Evolutionary conservation across 1,140 invertebrate species (phyloP), one percentile per base, ranked within the genome.

Genomic region (Rhyacophila brunnea): DNA sequence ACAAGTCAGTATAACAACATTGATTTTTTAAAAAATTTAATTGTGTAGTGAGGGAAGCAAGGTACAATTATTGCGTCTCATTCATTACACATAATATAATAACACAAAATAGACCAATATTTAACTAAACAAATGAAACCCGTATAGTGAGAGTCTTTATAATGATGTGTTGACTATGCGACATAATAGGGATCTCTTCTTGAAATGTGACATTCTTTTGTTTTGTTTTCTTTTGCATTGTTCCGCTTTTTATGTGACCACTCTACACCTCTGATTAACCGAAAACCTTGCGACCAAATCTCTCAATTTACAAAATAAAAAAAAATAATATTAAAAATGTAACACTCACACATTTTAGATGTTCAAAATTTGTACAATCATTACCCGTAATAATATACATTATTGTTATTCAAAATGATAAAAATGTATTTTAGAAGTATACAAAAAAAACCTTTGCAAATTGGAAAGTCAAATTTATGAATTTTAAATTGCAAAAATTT

Each of bases 341-440:
- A 62, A 63, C 46, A 46, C 46, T 56, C 52, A 46, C 56, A 63
- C 23, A 28, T 64, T 64, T 56, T 64, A 64, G 62, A 64, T 59
- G 62, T 64, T 64, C 62, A 64, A 64, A 63, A 51, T 64, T 59
- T 56, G 62, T 64, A 64, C 62, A 64, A 64, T 64, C 62, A 64
- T 64, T 64, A 64, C 43, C 60, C 50, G 55, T 63, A 58, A 58
- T 58, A 58, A 58, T 58, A 63, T 63, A 63, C 51, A 58, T 58
- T 63, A 58, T 54, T 58, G 60, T 62, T 62, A 62, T 58, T 58
- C 36, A 47, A 57, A 56, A 43, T 46, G 43, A 47, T n/a, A 28
- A 9, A 53, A 56, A 34, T 59, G 47, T 50, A 62, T 17, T 14
- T 58, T 62, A 53, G 54, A 36, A 50, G 42, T 49, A 49, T 57